These are phyloP conservation scores for Ariopsis seemanni DNA, from an alignment of 2,113 vertebrate genomes.

Conservation along the genomic window DNA sequence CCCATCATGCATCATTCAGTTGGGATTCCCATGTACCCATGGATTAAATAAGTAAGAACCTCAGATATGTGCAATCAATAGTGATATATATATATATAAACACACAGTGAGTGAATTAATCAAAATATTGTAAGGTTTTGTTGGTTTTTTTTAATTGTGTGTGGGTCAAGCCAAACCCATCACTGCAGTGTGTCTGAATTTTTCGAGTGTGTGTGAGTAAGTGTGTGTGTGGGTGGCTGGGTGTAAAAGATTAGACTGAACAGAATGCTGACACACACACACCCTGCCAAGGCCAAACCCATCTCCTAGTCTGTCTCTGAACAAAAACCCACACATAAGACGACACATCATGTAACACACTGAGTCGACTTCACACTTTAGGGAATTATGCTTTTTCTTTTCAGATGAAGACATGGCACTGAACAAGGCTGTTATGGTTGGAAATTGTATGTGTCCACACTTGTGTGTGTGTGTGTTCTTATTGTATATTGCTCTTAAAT, in stretches of 20 bases:
- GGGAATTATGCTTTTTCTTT: conserved; percentile 20
- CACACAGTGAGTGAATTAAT: conserved; percentile 19
- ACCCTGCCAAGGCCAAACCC: conserved; percentile 20
- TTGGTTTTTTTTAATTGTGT: background rate
- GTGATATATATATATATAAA: conserved; percentile 20
- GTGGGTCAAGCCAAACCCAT: conserved; percentile 23
- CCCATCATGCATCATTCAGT: conserved; percentile 24
- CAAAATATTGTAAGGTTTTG: conserved; percentile 23
- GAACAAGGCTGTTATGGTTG: conserved; percentile 20
- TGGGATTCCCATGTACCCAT: conserved; percentile 25
- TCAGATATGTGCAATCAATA: background rate
- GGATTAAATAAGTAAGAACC: conserved; percentile 42
- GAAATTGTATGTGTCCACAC: conserved; percentile 6
- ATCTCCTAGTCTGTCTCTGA: background rate
- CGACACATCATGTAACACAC: conserved; percentile 16
- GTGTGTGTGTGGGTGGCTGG: conserved; percentile 15
- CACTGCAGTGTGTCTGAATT: background rate
- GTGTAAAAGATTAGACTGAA: conserved; percentile 19
- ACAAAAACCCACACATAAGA: conserved; percentile 15
- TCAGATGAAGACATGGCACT: conserved; percentile 14
- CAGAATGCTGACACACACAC: conserved; percentile 36
- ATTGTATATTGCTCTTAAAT: conserved; percentile 25
- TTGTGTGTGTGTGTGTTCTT: conserved; percentile 20
- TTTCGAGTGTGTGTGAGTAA: background rate
- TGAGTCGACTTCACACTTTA: conserved; percentile 13